Percentiles rank a stretch among this genome's conserved stretches.
Conservation (phyloP, 2,888 invertebrate species). For the Ischnus inquisitorius region DNA sequence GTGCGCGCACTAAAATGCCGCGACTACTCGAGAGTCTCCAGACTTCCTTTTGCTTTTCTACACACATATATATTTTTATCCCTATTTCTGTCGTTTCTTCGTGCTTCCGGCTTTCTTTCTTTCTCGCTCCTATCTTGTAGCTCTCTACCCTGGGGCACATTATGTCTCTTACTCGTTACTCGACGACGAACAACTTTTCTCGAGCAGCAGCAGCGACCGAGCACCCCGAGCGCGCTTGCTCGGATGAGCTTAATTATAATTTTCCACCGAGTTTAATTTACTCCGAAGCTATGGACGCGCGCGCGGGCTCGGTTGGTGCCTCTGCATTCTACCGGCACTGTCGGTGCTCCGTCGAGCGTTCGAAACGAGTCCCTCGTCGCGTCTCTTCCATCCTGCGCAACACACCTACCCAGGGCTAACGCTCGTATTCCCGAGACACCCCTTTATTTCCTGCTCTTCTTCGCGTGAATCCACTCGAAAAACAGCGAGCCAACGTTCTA, state of each 20-base stretch:
- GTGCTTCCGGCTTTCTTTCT: constrained; percentile 65
- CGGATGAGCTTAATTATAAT: constrained; percentile 76
- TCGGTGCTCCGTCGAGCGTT: constrained; percentile 67
- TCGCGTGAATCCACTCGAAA: constrained; percentile 61
- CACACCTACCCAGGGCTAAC: constrained; percentile 19
- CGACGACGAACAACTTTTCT: constrained; percentile 69
- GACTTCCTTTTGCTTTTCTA: constrained; percentile 13
- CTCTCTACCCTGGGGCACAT: constrained; percentile 48
- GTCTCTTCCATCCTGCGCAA: constrained; percentile 34
- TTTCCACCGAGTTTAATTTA: constrained; percentile 75
- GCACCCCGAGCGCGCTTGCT: constrained; percentile 68
- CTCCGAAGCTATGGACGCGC: constrained; percentile 57
- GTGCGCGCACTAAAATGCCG: constrained; percentile 44
- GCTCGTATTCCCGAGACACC: constrained; percentile 50
- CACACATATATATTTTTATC: constrained; percentile 2
- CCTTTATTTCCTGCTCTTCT: constrained; percentile 63
- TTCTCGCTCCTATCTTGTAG: constrained; percentile 49
- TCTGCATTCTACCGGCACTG: constrained; percentile 54
- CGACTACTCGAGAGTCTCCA: constrained; percentile 46
- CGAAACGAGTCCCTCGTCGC: constrained; percentile 60
- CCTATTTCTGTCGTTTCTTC: constrained; percentile 43
- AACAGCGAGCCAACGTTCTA: constrained; percentile 48
- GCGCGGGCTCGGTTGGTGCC: constrained; percentile 22
- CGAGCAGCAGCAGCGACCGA: constrained; percentile 44
- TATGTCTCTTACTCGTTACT: constrained; percentile 65